phyloP scores from a whole-genome alignment of 2,888 invertebrate genomes.

The Caenorhabditis drosophilae region DNA sequence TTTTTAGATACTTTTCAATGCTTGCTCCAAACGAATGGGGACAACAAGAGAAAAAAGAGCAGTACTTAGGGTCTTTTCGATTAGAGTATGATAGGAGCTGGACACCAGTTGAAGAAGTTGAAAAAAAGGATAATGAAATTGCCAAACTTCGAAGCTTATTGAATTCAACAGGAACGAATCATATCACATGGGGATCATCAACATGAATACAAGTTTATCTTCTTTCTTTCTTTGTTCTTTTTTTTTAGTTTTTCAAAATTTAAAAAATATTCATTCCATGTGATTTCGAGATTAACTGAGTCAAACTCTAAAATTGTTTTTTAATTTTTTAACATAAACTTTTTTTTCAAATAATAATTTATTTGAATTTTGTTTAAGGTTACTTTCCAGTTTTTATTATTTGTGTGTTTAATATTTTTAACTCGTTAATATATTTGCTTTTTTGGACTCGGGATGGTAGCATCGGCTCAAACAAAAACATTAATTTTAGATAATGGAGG shows the following conservation, averaged over 20 bases:
- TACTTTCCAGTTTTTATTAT: too few species aligned
- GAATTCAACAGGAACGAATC: slow-evolving; percentile 7
- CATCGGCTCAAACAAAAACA: neutral
- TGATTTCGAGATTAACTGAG: neutral
- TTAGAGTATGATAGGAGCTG: slow-evolving; percentile 79
- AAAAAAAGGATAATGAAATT: slow-evolving; percentile 29
- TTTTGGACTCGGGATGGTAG: too few species aligned
- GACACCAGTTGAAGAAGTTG: slow-evolving; percentile 72
- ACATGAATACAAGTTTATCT: too few species aligned
- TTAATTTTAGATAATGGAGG: slow-evolving; percentile 67
- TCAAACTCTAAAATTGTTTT: too few species aligned
- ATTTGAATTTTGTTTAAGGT: too few species aligned
- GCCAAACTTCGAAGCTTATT: slow-evolving; percentile 27
- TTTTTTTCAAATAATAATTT: too few species aligned
- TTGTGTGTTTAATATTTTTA: too few species aligned
- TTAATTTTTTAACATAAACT: too few species aligned
- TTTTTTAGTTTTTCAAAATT: neutral
- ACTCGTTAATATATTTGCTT: too few species aligned
- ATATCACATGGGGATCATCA: slow-evolving; percentile 21
- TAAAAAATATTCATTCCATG: neutral
- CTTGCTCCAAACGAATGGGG: slow-evolving; percentile 82
- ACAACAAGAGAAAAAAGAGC: slow-evolving; percentile 73
- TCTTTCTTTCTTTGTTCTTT: neutral
- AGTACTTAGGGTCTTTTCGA: slow-evolving; percentile 77
- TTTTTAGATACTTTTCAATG: slow-evolving; percentile 79